Conservation (phyloP, 2,113 vertebrate species). For the Bubalus kerabau region DNA sequence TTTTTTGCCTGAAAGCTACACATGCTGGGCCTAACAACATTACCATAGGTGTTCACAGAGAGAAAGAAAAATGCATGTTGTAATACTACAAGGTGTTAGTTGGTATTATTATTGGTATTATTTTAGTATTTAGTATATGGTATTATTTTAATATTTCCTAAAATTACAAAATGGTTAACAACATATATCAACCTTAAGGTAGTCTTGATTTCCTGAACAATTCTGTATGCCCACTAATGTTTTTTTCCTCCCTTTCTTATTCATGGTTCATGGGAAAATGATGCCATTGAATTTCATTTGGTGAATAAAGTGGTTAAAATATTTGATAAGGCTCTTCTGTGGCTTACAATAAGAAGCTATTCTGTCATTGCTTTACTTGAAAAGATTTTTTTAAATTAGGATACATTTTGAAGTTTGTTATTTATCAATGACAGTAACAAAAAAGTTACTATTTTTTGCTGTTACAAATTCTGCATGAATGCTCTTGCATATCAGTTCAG, state of each 20-base stretch:
- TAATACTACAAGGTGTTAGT: not conserved
- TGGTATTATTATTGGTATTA: not conserved
- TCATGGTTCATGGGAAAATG: not conserved
- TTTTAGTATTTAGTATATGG: not conserved
- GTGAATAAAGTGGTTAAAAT: not conserved
- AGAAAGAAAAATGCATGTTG: not conserved
- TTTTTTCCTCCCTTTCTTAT: not conserved
- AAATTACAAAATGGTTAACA: not conserved
- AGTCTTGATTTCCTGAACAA: not conserved
- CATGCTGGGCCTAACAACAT: not conserved
- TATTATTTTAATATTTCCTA: not conserved
- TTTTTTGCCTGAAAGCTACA: not conserved
- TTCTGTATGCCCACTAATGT: not conserved
- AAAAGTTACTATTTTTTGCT: not conserved
- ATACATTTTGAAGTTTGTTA: not conserved
- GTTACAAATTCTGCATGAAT: not conserved
- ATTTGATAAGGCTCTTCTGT: not conserved
- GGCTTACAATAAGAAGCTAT: not conserved
- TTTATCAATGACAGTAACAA: not conserved
- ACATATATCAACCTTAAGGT: not conserved
- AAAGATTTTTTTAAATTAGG: not conserved
- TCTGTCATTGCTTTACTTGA: not conserved
- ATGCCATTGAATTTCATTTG: not conserved
- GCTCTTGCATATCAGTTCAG: not conserved
- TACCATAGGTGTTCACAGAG: not conserved